These are phyloP conservation scores for Trichopoda pennipes DNA, from an alignment of 2,888 invertebrate genomes.

Conservation along the genomic window DNA sequence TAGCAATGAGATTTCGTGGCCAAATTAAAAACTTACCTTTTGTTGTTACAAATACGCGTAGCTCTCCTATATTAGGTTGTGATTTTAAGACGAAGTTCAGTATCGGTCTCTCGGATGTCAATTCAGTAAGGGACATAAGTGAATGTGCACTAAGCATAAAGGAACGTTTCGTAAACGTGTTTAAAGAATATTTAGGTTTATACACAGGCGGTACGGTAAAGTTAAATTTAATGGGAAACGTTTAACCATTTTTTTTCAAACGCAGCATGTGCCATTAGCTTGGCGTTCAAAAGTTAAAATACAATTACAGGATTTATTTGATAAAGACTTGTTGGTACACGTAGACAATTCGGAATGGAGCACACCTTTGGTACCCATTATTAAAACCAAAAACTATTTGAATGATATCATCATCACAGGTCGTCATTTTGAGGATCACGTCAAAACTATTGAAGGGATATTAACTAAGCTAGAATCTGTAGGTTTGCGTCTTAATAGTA, in stretches of 20 bases:
- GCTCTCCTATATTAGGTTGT: no score
- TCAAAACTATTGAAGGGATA: constrained; percentile 52
- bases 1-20: constrained; percentile 15
- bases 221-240: background rate
- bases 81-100: constrained; percentile 19
- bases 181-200: no score
- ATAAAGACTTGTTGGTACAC: no score
- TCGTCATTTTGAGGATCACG: constrained; percentile 39
- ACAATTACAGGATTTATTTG: no score
- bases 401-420: constrained; percentile 57
- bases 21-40: constrained; percentile 18
- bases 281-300: constrained; percentile 51
- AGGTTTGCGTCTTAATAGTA: constrained; percentile 41
- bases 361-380: constrained; percentile 8
- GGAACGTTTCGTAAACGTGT: no score
- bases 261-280: no score
- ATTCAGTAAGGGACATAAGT: background rate
- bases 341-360: no score
- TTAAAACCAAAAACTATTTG: constrained; percentile 36
- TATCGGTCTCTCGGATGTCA: constrained; percentile 14
- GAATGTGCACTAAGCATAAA: constrained; percentile 18
- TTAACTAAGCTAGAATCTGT: constrained; percentile 25
- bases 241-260: constrained; percentile 42
- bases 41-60: no score
- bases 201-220: no score